Base-by-base conservation (phyloP, 2,113 vertebrate genomes). In the Eulemur rufifrons region DNA sequence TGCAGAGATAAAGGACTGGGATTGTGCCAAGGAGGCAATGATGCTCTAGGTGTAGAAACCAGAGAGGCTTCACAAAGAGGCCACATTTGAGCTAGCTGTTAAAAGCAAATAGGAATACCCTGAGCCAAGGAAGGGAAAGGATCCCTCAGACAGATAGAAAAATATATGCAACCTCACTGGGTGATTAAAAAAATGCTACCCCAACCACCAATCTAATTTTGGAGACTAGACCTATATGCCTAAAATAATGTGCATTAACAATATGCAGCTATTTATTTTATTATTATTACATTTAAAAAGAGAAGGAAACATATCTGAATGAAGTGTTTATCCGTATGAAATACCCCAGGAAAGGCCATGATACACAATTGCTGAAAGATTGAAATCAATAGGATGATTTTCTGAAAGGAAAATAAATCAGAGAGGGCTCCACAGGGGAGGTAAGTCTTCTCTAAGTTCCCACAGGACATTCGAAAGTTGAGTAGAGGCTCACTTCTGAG, bases 341-440 rank as follows among this genome's bases (percentile, higher is more conserved):
- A 32, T 47, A 71, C 82, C 15, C 6, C 66, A 27, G 6, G 10
- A 63, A 76, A 73, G 27, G 4, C 2, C 1, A 0, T 47, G 3
- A 17, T 77, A 71, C 7, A 15, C 0, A 25, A 39, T 90, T 77
- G 27, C 34, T 73, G 10, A 77, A 94, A 86, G 29, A 39, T 61
- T 83, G 37, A 76, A 91, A 73, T 29, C 10, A 81, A 89, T 37
- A 50, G n/a, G 2, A 69, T 54, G 11, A 8, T 45, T 93, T 86
- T 59, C 37, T 50, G 47, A 47, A 61, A 39, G 27, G 37, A 39
- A 91, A 54, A 42, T 83, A 21, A 39, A 34, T 77, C 17, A 21
- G 10, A 45, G 74, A 84, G 52, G 1, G 2, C 6, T 91, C 27
- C 14, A 0, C 45, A 56, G 29, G 59, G 15, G 18, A 54, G 17